Percentiles rank a stretch among this genome's conserved stretches.
Evolutionary conservation across 2,113 vertebrate genomes (phyloP).

Genomic region (Beaufortia kweichowensis): DNA sequence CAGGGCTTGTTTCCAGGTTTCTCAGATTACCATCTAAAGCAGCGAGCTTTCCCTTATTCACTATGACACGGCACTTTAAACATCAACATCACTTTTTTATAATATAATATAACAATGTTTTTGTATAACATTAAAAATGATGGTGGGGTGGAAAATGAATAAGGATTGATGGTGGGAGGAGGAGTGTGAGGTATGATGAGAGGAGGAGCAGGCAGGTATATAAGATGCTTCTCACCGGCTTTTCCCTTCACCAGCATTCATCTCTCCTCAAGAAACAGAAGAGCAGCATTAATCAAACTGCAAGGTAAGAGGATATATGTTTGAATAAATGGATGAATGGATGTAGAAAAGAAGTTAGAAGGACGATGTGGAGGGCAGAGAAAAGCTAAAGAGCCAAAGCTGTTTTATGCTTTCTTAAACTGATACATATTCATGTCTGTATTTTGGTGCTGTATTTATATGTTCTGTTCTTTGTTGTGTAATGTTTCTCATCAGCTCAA

Average conservation of each 20-base stretch:
- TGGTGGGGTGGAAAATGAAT: background rate
- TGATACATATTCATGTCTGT: background rate
- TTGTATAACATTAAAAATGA: too few relatives aligned
- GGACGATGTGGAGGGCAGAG: background rate
- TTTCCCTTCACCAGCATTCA: slow-evolving; percentile 17
- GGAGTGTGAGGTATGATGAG: slow-evolving; percentile 54
- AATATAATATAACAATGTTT: background rate
- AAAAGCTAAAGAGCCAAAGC: background rate
- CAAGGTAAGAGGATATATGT: slow-evolving; percentile 56
- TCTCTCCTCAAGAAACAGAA: slow-evolving; percentile 32
- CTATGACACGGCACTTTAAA: background rate
- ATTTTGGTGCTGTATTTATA: too few relatives aligned
- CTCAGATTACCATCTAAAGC: background rate
- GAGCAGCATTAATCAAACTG: slow-evolving; percentile 11
- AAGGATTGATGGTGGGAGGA: slow-evolving; percentile 37
- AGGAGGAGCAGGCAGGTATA: slow-evolving; percentile 61
- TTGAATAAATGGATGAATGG: background rate
- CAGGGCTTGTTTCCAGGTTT: background rate
- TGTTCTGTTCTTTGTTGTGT: too few relatives aligned
- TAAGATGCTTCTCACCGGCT: slow-evolving; percentile 32
- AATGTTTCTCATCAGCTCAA: too few relatives aligned
- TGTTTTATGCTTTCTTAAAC: background rate
- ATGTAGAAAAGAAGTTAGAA: background rate
- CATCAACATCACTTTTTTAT: background rate
- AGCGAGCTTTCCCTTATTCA: slow-evolving; percentile 2